Conservation (phyloP, 1,140 invertebrate genomes). For the Pseudomyrmex dendroicus region DNA sequence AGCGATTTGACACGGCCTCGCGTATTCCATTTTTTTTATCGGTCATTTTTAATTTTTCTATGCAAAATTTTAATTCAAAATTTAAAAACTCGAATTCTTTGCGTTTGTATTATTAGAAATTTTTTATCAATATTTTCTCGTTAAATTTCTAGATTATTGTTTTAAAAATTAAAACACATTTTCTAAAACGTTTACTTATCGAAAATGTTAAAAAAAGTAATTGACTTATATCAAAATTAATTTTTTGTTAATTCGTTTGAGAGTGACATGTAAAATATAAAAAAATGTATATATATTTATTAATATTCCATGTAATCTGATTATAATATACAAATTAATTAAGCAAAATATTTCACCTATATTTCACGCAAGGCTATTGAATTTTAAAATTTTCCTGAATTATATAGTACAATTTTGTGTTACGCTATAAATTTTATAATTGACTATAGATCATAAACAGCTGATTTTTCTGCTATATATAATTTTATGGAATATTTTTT, state of each 20-base stretch:
- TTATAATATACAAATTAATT: too few relatives aligned
- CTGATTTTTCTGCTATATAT: too few relatives aligned
- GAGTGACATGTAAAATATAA: background rate
- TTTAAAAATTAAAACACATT: background rate
- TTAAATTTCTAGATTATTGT: background rate
- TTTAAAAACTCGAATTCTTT: background rate
- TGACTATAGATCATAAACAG: too few relatives aligned
- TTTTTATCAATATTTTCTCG: background rate
- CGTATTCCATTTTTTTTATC: constrained; percentile 17
- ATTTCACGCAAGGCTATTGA: too few relatives aligned
- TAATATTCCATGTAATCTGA: too few relatives aligned
- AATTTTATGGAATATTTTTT: too few relatives aligned
- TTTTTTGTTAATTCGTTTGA: background rate
- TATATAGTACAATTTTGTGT: too few relatives aligned
- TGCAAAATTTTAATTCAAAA: constrained; percentile 1
- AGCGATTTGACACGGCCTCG: constrained; percentile 12
- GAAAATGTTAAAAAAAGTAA: background rate
- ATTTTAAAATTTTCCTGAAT: too few relatives aligned
- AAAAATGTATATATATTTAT: background rate
- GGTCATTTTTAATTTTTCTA: constrained; percentile 29
- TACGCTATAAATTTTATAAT: too few relatives aligned
- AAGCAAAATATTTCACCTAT: too few relatives aligned
- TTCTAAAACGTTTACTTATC: constrained; percentile 8
- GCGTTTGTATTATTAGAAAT: background rate
- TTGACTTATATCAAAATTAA: background rate